A percentile compares a stretch with the other conserved stretches of the same genome.
Conservation (phyloP, 2,888 invertebrate genomes). For the Ceriagrion tenellum region DNA sequence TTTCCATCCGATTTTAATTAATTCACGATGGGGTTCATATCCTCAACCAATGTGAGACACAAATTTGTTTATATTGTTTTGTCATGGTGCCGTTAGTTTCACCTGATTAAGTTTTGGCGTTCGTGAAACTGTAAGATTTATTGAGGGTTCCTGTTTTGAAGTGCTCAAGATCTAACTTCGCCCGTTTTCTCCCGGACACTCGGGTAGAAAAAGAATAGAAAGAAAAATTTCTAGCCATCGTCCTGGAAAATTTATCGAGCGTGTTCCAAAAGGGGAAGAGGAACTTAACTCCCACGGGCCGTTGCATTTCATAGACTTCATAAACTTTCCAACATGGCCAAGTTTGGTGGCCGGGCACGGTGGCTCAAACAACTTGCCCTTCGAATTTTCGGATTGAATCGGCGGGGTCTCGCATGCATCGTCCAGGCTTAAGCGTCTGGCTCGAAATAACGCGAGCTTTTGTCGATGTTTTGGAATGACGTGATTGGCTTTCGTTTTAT, state of each 20-base stretch:
- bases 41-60: too few species aligned
- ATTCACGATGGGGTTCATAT: too few species aligned
- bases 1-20: too few species aligned
- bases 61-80: too few species aligned
- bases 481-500: not conserved
- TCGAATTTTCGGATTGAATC: not conserved
- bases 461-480: not conserved
- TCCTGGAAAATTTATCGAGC: conserved; percentile 5
- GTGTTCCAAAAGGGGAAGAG: not conserved
- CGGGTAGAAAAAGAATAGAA: not conserved
- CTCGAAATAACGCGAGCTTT: too few species aligned
- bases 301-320: too few species aligned
- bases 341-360: not conserved
- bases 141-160: too few species aligned
- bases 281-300: not conserved
- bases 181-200: not conserved
- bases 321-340: not conserved
- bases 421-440: too few species aligned
- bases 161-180: not conserved
- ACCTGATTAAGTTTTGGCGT: too few species aligned
- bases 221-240: not conserved
- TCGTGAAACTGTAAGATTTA: too few species aligned
- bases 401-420: not conserved
- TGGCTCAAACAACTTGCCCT: not conserved
- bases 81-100: too few species aligned